phyloP scores from a whole-genome alignment of 2,113 vertebrate species.

The Scortum barcoo region DNA sequence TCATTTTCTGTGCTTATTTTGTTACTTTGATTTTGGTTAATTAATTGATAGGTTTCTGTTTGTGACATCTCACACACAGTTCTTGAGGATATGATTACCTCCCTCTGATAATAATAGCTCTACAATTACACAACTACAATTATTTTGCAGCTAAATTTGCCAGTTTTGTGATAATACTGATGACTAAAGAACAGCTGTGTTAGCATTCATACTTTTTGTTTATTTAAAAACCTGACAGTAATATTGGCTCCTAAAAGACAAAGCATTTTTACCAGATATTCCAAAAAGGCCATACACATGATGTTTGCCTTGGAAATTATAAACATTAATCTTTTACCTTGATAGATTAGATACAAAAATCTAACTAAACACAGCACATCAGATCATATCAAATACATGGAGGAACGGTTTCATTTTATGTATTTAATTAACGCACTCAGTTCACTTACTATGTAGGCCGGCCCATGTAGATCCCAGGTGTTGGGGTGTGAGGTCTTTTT shows the following conservation, averaged over 20 bases:
- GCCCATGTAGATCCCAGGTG: conserved; percentile 98
- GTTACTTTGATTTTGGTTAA: neutral
- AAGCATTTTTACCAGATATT: neutral
- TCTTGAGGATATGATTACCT: neutral
- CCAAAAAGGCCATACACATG: too few relatives aligned
- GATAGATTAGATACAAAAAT: neutral
- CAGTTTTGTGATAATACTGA: neutral
- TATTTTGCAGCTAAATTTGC: neutral
- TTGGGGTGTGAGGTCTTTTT: conserved; percentile 95
- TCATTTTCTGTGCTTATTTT: neutral
- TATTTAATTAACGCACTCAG: neutral
- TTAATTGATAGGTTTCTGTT: neutral
- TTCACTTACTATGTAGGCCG: conserved; percentile 94
- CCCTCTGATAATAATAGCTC: neutral
- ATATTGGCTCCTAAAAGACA: neutral
- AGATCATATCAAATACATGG: neutral
- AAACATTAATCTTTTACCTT: conserved; percentile 2
- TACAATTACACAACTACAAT: neutral
- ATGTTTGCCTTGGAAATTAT: too few relatives aligned
- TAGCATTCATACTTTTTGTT: neutral
- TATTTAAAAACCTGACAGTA: neutral
- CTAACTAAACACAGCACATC: neutral
- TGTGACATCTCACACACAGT: neutral
- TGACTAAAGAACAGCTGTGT: neutral
- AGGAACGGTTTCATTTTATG: neutral